A percentile compares a stretch with the other conserved stretches of the same genome.
These are phyloP conservation scores for Heterohyrax brucei DNA, from an alignment of 2,797 vertebrate genomes.

Conservation along the genomic window DNA sequence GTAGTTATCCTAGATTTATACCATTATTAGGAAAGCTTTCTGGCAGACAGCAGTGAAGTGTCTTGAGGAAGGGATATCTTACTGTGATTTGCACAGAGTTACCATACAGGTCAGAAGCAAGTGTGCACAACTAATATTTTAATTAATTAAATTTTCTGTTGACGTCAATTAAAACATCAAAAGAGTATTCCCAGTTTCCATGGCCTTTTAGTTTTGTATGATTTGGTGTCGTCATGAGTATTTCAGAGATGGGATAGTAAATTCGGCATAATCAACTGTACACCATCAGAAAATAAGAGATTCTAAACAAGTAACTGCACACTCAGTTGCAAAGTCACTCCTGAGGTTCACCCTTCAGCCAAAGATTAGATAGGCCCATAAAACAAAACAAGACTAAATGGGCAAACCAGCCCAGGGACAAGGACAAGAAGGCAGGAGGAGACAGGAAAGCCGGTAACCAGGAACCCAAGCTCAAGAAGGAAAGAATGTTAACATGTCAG, in stretches of 20 bases:
- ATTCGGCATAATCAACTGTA: not conserved
- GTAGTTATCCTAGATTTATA: not conserved
- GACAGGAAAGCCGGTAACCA: too few relatives aligned
- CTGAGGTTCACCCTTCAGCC: too few relatives aligned
- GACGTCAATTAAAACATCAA: not conserved
- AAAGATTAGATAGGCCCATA: too few relatives aligned
- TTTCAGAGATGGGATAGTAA: not conserved
- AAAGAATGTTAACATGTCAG: too few relatives aligned
- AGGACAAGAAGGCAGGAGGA: too few relatives aligned
- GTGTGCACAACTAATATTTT: not conserved
- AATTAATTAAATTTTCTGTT: conserved; percentile 1
- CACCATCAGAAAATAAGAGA: not conserved
- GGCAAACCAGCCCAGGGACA: too few relatives aligned
- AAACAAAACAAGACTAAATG: too few relatives aligned
- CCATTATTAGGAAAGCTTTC: not conserved
- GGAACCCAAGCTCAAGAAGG: too few relatives aligned
- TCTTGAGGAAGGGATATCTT: not conserved
- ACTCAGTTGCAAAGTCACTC: too few relatives aligned
- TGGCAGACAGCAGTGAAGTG: not conserved
- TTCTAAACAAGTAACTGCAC: not conserved
- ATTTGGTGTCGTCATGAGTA: not conserved
- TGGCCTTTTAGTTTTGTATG: not conserved
- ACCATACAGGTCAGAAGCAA: not conserved
- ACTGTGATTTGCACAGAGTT: not conserved
- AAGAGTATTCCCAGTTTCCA: not conserved